Conservation (phyloP, 2,113 vertebrate genomes). For the Eptatretus burgeri region DNA sequence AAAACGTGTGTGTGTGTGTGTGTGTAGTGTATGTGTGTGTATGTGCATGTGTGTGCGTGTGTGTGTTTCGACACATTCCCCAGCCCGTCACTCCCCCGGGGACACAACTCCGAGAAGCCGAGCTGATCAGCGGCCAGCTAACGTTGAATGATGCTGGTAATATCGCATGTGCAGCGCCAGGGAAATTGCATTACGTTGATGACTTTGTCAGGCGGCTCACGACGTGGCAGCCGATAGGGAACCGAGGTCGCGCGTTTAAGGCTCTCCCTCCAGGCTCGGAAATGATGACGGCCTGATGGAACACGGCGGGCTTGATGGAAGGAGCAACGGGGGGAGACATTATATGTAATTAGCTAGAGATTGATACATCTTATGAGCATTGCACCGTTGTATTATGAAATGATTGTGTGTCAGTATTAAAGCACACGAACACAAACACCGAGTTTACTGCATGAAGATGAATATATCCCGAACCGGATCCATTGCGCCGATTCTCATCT, state of each 20-base stretch:
- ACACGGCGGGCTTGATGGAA: constrained; percentile 5
- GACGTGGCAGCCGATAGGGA: neutral
- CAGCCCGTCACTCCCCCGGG: too few species aligned
- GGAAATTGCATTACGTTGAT: constrained; percentile 6
- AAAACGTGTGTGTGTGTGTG: too few species aligned
- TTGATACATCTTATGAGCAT: constrained; percentile 3
- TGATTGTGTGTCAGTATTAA: constrained; percentile 4
- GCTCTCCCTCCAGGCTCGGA: neutral
- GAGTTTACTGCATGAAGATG: constrained; percentile 1
- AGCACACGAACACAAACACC: constrained; percentile 3
- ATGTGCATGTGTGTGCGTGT: too few species aligned
- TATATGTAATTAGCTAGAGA: constrained; percentile 3
- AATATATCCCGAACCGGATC: neutral
- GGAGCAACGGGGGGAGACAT: neutral
- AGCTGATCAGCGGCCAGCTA: neutral
- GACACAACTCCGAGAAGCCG: too few species aligned
- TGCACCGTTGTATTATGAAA: neutral
- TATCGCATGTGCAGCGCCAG: constrained; percentile 1
- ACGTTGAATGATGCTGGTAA: constrained; percentile 3
- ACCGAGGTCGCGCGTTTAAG: neutral
- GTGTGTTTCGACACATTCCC: too few species aligned
- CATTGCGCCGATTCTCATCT: too few species aligned
- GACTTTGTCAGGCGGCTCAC: constrained; percentile 3
- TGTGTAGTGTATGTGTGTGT: too few species aligned
- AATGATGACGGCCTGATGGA: neutral